phyloP scores from a whole-genome alignment of 2,888 invertebrate species.

The Rugalucina vietnamica region DNA sequence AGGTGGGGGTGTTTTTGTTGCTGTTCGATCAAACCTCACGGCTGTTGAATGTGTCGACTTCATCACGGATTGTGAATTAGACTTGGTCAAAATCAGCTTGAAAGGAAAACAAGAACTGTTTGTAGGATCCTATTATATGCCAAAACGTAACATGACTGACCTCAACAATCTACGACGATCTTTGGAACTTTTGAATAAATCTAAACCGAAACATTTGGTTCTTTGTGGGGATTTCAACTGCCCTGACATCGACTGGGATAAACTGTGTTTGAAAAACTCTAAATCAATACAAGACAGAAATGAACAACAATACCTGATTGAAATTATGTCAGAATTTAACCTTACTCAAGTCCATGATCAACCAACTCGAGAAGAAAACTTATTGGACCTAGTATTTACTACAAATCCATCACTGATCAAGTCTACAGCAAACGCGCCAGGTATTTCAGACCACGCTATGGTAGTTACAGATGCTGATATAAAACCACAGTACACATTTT shows the following conservation, averaged over 20 bases:
- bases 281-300: background rate
- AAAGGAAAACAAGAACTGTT: slow-evolving; percentile 3
- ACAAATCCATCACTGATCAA: slow-evolving; percentile 9
- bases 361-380: slow-evolving; percentile 1
- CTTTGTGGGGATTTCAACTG: slow-evolving; percentile 33
- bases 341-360: slow-evolving; percentile 21
- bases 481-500: background rate
- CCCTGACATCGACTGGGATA: slow-evolving; percentile 24
- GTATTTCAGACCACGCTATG: slow-evolving; percentile 22
- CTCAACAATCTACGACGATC: slow-evolving; percentile 2
- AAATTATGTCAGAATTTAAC: background rate
- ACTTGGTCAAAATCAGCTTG: slow-evolving; percentile 27
- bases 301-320: slow-evolving; percentile 14
- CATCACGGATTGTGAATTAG: slow-evolving; percentile 38
- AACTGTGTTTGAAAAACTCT: background rate
- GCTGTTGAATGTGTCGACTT: slow-evolving; percentile 36
- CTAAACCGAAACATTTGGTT: slow-evolving; percentile 20
- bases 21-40: slow-evolving; percentile 10
- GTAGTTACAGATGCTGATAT: background rate
- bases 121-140: slow-evolving; percentile 32
- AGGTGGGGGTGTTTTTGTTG: slow-evolving; percentile 34
- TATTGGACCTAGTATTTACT: background rate
- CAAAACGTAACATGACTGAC: slow-evolving; percentile 20
- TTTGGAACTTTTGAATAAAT: slow-evolving; percentile 9
- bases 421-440: slow-evolving; percentile 1